Evolutionary conservation across 2,797 vertebrate species (phyloP), one percentile per base, ranked within the genome.

Genomic region (Hydrolagus colliei): DNA sequence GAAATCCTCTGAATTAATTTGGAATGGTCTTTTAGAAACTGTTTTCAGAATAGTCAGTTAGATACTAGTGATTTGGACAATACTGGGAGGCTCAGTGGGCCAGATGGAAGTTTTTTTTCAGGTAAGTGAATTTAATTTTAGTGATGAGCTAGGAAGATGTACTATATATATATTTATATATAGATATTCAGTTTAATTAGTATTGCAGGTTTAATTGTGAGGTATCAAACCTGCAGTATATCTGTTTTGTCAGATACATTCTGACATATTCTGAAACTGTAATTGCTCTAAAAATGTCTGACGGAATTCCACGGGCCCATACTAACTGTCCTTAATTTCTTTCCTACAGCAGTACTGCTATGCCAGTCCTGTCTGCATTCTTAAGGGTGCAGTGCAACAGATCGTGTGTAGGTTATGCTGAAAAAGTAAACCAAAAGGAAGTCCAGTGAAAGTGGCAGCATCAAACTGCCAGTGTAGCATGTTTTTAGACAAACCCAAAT

Each of bases 271-370:
- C 96, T 93, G 92, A 93, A 94, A 93, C 92, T 95, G 94, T 95
- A 93, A 93, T 94, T 95, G 93, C 93, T 94, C 93, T 96, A 95
- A 96, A 96, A 92, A 94, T 94, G 96, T 99, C 92, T 97, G 96
- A 96, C 95, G 95, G 96, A 94, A 98, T 98, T 97, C 97, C 96
- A 97, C 96, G 96, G 97, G 97, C 97, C 97, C 97, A 97, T 99
- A 99, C 98, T 99, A 99, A 99, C 98, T 99, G 97, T 99, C 97
- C 97, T 98, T 98, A 99, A 99, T 99, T 99, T 99, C 97, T 99
- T 97, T 99, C 97, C 98, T 99, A 99, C 98, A 99, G 98, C 98
- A 99, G 98, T 99, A 99, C 98, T 99, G 98, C 97, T 99, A 96
- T 99, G 98, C 97, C 98, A 99, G 97, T 99, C 98, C 98, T 99